Evolutionary conservation across 2,797 vertebrate genomes (phyloP).

Genomic region (Sciurus carolinensis): DNA sequence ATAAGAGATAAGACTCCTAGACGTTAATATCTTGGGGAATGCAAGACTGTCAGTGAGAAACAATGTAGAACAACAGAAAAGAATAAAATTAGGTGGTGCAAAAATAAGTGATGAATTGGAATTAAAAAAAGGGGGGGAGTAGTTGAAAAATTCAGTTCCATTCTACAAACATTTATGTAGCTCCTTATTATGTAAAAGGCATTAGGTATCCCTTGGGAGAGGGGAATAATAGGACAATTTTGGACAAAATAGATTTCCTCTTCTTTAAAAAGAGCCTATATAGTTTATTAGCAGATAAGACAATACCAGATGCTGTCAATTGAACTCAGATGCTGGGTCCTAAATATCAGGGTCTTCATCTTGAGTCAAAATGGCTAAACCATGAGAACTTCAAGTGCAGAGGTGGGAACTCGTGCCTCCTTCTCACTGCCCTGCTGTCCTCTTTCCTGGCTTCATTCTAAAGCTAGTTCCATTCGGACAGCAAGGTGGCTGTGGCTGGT

Average conservation of each 20-base stretch:
- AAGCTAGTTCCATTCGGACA: not conserved
- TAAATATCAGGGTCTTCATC: too few relatives aligned
- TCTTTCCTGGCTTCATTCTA: not conserved
- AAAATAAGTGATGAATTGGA: not conserved
- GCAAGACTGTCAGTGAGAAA: not conserved
- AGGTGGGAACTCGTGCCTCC: not conserved
- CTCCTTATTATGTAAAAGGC: not conserved
- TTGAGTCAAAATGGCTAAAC: not conserved
- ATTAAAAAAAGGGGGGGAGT: not conserved
- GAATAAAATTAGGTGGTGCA: not conserved
- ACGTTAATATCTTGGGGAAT: not conserved
- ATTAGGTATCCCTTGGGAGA: not conserved
- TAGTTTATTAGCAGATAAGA: slow-evolving; percentile 54
- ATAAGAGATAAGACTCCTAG: not conserved
- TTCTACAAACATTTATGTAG: slow-evolving; percentile 10
- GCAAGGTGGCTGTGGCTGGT: not conserved
- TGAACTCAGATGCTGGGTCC: not conserved
- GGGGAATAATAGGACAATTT: not conserved
- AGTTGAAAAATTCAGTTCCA: not conserved
- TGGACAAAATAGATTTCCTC: slow-evolving; percentile 20
- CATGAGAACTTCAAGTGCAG: not conserved
- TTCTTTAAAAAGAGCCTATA: slow-evolving; percentile 18
- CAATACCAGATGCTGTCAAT: not conserved
- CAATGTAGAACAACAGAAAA: not conserved
- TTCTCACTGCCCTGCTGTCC: not conserved